A percentile compares a stretch with the other conserved stretches of the same genome.
phyloP scores from a whole-genome alignment of 2,113 vertebrate species.

The Equus przewalskii region DNA sequence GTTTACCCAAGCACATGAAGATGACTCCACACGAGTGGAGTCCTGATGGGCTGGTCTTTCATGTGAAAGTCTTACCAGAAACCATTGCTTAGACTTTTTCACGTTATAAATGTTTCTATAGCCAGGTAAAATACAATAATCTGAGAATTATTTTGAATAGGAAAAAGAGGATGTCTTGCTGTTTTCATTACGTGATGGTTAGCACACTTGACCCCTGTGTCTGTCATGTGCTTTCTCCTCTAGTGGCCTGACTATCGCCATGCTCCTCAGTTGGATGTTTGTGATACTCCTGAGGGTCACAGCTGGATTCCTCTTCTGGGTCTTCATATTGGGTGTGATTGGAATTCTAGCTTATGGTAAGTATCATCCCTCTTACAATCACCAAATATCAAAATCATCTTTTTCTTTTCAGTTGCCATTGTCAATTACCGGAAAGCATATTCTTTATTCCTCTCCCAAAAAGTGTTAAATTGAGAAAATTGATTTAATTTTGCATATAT shows the following conservation, averaged over 20 bases:
- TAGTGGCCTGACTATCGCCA: conserved; percentile 94
- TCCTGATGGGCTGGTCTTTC: not conserved
- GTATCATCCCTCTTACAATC: conserved; percentile 70
- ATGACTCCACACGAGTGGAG: not conserved
- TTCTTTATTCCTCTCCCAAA: not conserved
- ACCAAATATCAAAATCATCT: not conserved
- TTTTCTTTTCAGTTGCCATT: conserved; percentile 27
- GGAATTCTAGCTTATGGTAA: conserved; percentile 93
- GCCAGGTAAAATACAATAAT: not conserved
- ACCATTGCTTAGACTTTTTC: not conserved
- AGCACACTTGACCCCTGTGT: not conserved
- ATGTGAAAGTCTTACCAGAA: not conserved
- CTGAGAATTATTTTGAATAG: not conserved
- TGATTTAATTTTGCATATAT: conserved; percentile 13
- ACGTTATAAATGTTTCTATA: not conserved
- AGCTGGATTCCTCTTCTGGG: conserved; percentile 95
- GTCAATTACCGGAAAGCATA: not conserved
- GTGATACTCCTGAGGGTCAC: conserved; percentile 94
- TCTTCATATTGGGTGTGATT: conserved; percentile 93
- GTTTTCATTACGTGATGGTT: not conserved
- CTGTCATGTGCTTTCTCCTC: conserved; percentile 72
- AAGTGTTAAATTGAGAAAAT: not conserved
- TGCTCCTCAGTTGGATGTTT: conserved; percentile 95
- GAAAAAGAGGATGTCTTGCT: not conserved
- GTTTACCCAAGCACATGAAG: not conserved